Percentiles rank a stretch among this genome's conserved stretches.
phyloP scores from a whole-genome alignment of 2,888 invertebrate species.

The Chromoteleia sp. region DNA sequence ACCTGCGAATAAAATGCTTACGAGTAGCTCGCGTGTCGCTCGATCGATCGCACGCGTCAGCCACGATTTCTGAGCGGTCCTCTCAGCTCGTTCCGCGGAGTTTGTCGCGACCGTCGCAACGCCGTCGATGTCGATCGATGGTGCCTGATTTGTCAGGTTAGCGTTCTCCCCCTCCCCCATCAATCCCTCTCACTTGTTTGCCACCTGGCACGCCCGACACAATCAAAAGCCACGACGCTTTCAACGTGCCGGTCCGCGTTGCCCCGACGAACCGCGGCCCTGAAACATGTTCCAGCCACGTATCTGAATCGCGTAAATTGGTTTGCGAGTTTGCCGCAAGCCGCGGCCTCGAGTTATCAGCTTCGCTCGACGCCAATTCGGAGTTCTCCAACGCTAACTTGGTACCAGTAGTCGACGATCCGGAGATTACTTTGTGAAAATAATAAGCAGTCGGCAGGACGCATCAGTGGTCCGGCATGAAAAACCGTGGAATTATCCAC shows the following conservation, averaged over 20 bases:
- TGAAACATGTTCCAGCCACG: constrained; percentile 34
- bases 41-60: constrained; percentile 37
- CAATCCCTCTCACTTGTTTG: constrained; percentile 33
- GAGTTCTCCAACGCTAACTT: no score
- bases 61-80: constrained; percentile 29
- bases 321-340: no score
- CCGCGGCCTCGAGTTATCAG: no score
- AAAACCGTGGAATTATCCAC: constrained; percentile 35
- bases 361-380: no score
- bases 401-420: no score
- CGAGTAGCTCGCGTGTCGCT: constrained; percentile 23
- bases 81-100: no score
- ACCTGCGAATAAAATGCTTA: constrained; percentile 28
- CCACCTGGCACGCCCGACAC: constrained; percentile 63
- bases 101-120: no score
- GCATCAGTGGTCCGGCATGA: constrained; percentile 50
- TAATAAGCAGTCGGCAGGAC: constrained; percentile 18
- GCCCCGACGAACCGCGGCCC: constrained; percentile 4
- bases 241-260: constrained; percentile 66
- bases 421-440: no score
- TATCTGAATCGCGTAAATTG: constrained; percentile 12
- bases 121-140: constrained; percentile 47
- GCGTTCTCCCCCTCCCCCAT: constrained; percentile 19
- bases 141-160: constrained; percentile 56
- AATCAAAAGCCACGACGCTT: constrained; percentile 61